Evolutionary conservation across 2,113 vertebrate species (phyloP), one percentile per base, ranked within the genome.

Genomic region (Heterochromis multidens): DNA sequence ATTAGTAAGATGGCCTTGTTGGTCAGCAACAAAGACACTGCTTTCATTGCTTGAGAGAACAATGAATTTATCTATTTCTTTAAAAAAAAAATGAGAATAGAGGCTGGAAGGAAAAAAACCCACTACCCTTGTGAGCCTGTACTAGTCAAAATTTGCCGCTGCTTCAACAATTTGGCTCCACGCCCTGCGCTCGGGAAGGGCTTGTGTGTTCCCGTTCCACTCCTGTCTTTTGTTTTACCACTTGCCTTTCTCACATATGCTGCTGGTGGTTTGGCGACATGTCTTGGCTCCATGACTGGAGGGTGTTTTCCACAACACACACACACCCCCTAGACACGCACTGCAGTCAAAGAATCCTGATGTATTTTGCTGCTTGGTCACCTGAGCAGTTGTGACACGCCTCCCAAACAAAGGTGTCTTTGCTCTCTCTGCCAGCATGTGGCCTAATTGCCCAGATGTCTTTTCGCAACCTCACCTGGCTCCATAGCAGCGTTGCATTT

Each of bases 401-500:
- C 84, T 81, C 46, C 37, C 46, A 74, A 79, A 91, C 85, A 91
- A 87, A 89, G 74, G 40, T 11, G 29, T 27, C 77, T 88, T 49
- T 67, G 52, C 85, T 83, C 35, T 78, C 37, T 80, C 76, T 52
- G 72, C 52, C 82, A 89, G 77, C 84, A 77, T 83, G 81, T 77
- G 84, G 35, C 82, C 61, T 23, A 58, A 46, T 88, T 82, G 65
- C 79, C 63, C 29, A 76, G 43, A 58, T 60, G 82, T 88, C 58
- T 77, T 77, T 88, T 37, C 67, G 54, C 61, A 37, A 5, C 60
- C 61, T 61, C 61, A 58, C 62, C 77, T 82, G 74, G 79, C 79
- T 25, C 16, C 29, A 40, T 35, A 79, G 61, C 72, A 74, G 58
- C 46, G 40, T 56, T 54, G 21, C 12, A 25, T 61, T 62, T 16